A percentile compares a stretch with the other conserved stretches of the same genome.
Conservation (phyloP, 92 coral and sea anemone species). For the Paramuricea clavata region DNA sequence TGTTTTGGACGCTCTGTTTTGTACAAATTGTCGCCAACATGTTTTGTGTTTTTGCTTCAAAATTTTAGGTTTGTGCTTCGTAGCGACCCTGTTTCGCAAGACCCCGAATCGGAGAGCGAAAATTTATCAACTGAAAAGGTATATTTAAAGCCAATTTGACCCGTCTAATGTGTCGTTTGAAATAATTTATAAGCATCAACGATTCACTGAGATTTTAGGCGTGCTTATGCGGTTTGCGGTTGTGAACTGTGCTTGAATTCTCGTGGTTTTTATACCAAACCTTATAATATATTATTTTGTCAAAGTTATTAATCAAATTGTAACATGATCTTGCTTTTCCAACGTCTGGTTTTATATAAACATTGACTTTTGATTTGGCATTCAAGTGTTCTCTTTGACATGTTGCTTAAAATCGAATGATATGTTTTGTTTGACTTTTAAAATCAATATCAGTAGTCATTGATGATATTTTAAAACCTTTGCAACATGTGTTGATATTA, state of each 20-base stretch:
- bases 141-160: neutral
- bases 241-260: neutral
- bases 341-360: neutral
- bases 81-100: slow-evolving; percentile 22
- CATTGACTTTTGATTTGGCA: neutral
- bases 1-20: neutral
- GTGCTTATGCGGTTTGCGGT: neutral
- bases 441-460: neutral
- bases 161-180: neutral
- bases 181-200: neutral
- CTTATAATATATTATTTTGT: neutral
- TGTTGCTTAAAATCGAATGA: neutral
- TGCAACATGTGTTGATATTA: neutral
- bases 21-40: neutral
- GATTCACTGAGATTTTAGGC: neutral
- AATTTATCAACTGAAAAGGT: slow-evolving; percentile 19
- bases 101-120: slow-evolving; percentile 3
- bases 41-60: neutral
- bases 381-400: neutral
- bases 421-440: neutral
- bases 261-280: neutral
- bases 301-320: neutral
- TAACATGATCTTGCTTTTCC: neutral
- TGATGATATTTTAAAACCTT: too few relatives aligned
- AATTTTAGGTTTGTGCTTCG: slow-evolving; percentile 21